Evolutionary conservation across 2,888 invertebrate genomes (phyloP).

Genomic region (Pomacea canaliculata): DNA sequence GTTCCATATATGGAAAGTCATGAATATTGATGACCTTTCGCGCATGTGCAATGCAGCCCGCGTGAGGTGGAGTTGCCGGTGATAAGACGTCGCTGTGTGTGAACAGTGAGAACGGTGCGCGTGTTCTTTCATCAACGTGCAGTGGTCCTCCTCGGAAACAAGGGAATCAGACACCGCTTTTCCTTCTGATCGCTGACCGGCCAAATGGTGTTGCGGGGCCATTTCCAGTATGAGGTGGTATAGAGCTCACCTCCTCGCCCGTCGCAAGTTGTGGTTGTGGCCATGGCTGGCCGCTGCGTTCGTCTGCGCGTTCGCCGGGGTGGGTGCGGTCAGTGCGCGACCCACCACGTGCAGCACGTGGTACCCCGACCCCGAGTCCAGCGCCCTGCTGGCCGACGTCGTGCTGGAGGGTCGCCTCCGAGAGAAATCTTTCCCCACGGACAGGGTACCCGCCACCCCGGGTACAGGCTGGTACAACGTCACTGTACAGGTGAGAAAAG

Average conservation of each 20-base stretch:
- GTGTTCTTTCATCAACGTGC: too few relatives aligned
- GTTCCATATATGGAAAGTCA: too few relatives aligned
- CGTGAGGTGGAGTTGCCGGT: too few relatives aligned
- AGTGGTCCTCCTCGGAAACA: too few relatives aligned
- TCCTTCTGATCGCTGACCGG: background rate
- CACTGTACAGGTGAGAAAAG: constrained; percentile 24
- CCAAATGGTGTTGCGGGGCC: constrained; percentile 20
- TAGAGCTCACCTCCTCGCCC: constrained; percentile 8
- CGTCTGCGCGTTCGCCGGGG: constrained; percentile 2
- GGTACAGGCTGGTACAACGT: constrained; percentile 18
- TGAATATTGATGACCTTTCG: too few relatives aligned
- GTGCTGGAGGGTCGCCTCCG: constrained; percentile 28
- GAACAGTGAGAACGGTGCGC: too few relatives aligned
- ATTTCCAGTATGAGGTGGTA: constrained; percentile 21
- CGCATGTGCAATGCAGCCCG: too few relatives aligned
- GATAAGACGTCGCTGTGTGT: too few relatives aligned
- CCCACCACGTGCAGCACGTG: constrained; percentile 10
- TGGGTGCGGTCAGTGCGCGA: background rate
- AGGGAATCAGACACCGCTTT: background rate
- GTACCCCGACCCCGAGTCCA: constrained; percentile 25
- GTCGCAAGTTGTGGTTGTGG: background rate
- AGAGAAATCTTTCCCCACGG: background rate
- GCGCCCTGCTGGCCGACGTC: constrained; percentile 26
- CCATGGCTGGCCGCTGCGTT: constrained; percentile 1
- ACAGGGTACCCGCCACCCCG: background rate